A percentile compares a stretch with the other conserved stretches of the same genome.
These are phyloP conservation scores for Stictonetta naevosa DNA, from an alignment of 2,113 vertebrate genomes.

Conservation along the genomic window DNA sequence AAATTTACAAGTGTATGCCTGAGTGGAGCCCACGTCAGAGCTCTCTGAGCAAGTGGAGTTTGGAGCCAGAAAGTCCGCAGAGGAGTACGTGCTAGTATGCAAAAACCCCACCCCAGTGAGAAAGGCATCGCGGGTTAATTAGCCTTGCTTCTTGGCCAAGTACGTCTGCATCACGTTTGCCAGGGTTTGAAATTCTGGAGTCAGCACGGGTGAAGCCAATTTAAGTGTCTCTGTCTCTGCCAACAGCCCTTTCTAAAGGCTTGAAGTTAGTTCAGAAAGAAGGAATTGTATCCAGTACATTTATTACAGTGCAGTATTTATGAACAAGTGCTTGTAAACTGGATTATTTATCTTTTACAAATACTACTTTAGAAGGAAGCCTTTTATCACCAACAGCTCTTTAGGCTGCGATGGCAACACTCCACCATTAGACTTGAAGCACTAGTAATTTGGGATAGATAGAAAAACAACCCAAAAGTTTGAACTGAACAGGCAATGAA, in stretches of 20 bases:
- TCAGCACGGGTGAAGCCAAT: background rate
- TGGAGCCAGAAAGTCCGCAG: background rate
- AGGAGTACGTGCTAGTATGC: background rate
- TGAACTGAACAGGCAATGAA: background rate
- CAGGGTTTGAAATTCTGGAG: background rate
- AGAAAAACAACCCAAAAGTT: background rate
- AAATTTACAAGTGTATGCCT: background rate
- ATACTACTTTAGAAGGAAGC: background rate
- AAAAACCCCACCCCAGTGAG: background rate
- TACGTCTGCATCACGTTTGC: fast-evolving
- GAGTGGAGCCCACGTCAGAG: background rate
- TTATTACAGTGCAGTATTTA: background rate
- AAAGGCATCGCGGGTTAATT: background rate
- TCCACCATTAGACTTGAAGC: background rate
- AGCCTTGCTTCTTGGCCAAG: background rate
- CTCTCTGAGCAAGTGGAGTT: background rate
- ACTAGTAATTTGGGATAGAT: background rate
- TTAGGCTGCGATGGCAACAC: background rate
- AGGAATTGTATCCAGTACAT: background rate
- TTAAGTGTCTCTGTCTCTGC: background rate
- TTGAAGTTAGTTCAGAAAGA: background rate
- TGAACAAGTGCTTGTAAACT: background rate
- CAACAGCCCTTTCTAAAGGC: background rate
- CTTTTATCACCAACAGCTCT: background rate
- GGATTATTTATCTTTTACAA: background rate